Evolutionary conservation across 2,797 vertebrate genomes (phyloP).

Genomic region (Sternarchorhynchus goeldii): DNA sequence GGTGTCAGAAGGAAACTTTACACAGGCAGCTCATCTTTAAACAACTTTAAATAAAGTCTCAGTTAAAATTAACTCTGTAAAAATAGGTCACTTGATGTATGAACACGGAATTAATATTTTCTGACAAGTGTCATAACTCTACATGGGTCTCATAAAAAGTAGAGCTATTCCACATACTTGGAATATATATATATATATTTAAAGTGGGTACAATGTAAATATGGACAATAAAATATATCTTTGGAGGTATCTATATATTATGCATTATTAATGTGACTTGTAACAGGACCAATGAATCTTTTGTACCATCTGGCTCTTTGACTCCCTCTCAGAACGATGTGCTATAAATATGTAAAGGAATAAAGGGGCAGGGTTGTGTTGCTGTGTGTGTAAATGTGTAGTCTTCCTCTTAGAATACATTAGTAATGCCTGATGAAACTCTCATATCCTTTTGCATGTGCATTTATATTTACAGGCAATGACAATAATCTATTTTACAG

Average conservation of each 20-base stretch:
- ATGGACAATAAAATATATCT: conserved; percentile 6
- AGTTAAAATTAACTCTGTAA: background rate
- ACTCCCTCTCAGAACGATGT: conserved; percentile 17
- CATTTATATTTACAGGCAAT: conserved; percentile 41
- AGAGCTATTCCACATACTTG: background rate
- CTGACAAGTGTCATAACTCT: background rate
- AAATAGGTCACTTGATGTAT: background rate
- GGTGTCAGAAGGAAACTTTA: background rate
- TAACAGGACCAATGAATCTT: conserved; percentile 20
- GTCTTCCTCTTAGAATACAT: conserved; percentile 72
- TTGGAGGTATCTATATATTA: background rate
- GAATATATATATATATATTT: background rate
- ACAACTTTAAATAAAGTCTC: conserved; percentile 10
- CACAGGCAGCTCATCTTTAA: background rate
- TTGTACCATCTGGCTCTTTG: background rate
- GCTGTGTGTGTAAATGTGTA: conserved; percentile 72
- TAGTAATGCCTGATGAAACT: conserved; percentile 61
- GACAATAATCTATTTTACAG: conserved; percentile 35
- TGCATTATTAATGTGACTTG: conserved; percentile 10
- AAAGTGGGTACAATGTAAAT: background rate
- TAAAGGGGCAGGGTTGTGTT: conserved; percentile 72
- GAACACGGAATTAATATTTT: background rate
- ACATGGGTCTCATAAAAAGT: background rate
- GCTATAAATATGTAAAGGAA: conserved; percentile 72
- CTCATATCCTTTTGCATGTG: conserved; percentile 38